Evolutionary conservation across 2,888 invertebrate genomes (phyloP).

Genomic region (Trissoscelio sp.): DNA sequence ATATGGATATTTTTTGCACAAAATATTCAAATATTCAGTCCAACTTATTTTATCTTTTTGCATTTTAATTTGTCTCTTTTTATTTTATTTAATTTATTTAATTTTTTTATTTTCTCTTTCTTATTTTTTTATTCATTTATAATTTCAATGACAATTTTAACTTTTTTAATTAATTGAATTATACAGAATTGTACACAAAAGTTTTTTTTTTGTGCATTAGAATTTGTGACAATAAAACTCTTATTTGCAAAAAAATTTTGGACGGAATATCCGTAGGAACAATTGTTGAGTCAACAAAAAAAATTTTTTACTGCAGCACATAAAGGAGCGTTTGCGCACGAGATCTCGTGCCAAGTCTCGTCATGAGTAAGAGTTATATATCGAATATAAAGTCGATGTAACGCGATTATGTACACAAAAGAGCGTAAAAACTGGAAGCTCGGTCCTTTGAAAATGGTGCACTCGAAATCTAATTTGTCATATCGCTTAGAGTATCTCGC

Average conservation of each 20-base stretch:
- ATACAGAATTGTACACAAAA: too few species aligned
- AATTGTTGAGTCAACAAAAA: neutral
- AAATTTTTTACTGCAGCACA: neutral
- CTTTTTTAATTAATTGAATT: too few species aligned
- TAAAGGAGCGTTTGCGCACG: neutral
- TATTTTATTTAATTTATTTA: too few species aligned
- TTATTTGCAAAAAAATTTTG: neutral
- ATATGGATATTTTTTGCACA: too few species aligned
- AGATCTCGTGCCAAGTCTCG: conserved; percentile 17
- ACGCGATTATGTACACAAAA: conserved; percentile 59
- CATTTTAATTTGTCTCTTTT: too few species aligned
- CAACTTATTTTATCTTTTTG: too few species aligned
- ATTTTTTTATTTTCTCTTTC: too few species aligned
- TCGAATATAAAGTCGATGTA: conserved; percentile 52
- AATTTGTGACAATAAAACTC: neutral
- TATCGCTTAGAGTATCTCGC: conserved; percentile 58
- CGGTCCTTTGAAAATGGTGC: conserved; percentile 64
- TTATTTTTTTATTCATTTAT: too few species aligned
- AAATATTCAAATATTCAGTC: too few species aligned
- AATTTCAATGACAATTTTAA: too few species aligned
- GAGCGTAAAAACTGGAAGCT: conserved; percentile 58
- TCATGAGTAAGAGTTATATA: conserved; percentile 45
- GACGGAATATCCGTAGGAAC: neutral
- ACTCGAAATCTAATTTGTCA: conserved; percentile 63
- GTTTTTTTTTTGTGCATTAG: too few species aligned